phyloP scores from a whole-genome alignment of 2,888 invertebrate genomes.

The Lithophane socia region DNA sequence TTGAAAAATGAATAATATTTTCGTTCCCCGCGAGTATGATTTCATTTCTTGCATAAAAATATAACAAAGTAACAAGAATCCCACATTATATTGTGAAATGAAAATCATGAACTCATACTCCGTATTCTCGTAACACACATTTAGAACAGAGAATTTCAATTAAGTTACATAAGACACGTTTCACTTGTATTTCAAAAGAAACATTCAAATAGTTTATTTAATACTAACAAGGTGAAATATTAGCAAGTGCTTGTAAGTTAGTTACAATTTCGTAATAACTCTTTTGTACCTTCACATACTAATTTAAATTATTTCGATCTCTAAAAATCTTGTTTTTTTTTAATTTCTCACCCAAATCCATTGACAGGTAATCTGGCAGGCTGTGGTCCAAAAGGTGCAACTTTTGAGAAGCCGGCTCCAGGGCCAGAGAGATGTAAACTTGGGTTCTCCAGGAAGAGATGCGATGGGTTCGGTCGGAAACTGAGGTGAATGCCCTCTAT shows the following conservation, averaged over 20 bases:
- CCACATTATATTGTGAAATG: constrained; percentile 4
- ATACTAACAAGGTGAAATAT: background rate
- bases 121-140: constrained; percentile 15
- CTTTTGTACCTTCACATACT: constrained; percentile 18
- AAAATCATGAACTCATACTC: constrained; percentile 17
- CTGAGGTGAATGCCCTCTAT: constrained; percentile 66
- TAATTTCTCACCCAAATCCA: constrained; percentile 77
- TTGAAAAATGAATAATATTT: background rate
- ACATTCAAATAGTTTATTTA: constrained; percentile 16
- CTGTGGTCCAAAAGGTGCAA: constrained; percentile 65
- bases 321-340: background rate
- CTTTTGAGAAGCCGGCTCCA: constrained; percentile 65
- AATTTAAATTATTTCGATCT: background rate
- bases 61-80: background rate
- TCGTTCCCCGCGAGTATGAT: background rate
- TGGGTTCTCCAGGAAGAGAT: constrained; percentile 62
- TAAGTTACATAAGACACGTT: constrained; percentile 20
- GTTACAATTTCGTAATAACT: constrained; percentile 18
- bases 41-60: background rate
- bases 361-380: constrained; percentile 78
- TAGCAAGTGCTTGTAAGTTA: constrained; percentile 24
- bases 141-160: constrained; percentile 29
- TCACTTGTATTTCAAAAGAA: constrained; percentile 21
- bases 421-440: constrained; percentile 63
- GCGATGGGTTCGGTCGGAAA: constrained; percentile 54